Percentiles rank a stretch among this genome's conserved stretches.
These are phyloP conservation scores for Hippoglossus stenolepis DNA, from an alignment of 2,113 vertebrate genomes.

Conservation along the genomic window DNA sequence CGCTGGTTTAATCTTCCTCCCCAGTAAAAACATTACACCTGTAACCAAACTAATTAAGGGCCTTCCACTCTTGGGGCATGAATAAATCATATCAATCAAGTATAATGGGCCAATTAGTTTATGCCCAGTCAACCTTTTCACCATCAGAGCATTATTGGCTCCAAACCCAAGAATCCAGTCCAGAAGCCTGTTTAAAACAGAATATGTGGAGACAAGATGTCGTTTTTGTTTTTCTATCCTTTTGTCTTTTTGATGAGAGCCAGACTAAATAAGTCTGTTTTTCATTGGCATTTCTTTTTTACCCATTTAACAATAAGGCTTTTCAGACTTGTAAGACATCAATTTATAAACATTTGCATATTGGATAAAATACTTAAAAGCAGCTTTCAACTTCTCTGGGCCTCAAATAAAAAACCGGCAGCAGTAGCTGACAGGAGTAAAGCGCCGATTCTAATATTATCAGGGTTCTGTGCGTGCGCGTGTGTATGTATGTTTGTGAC, in stretches of 20 bases:
- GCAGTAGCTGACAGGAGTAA: constrained; percentile 46
- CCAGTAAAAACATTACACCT: not conserved
- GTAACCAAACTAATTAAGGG: too few species aligned
- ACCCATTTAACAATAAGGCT: constrained; percentile 37
- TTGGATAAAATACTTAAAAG: constrained; percentile 59
- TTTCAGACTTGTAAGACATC: constrained; percentile 47
- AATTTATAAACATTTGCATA: constrained; percentile 56
- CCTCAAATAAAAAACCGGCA: constrained; percentile 38
- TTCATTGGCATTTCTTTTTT: constrained; percentile 6
- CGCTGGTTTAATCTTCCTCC: constrained; percentile 8
- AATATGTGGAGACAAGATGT: constrained; percentile 1
- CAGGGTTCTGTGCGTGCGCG: constrained; percentile 16
- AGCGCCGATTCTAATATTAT: constrained; percentile 61
- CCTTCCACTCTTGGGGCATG: not conserved
- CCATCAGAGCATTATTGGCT: constrained; percentile 29
- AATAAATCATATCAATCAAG: constrained; percentile 45
- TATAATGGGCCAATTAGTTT: constrained; percentile 42
- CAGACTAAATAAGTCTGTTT: constrained; percentile 32
- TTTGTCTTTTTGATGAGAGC: constrained; percentile 8
- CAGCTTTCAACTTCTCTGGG: constrained; percentile 36
- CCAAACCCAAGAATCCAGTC: constrained; percentile 8
- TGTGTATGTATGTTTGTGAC: not conserved
- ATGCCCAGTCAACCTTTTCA: constrained; percentile 36
- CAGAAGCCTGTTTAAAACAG: not conserved
- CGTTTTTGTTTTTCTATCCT: not conserved